Conservation (phyloP, 2,888 invertebrate species). For the Drosophila imparisetae region DNA sequence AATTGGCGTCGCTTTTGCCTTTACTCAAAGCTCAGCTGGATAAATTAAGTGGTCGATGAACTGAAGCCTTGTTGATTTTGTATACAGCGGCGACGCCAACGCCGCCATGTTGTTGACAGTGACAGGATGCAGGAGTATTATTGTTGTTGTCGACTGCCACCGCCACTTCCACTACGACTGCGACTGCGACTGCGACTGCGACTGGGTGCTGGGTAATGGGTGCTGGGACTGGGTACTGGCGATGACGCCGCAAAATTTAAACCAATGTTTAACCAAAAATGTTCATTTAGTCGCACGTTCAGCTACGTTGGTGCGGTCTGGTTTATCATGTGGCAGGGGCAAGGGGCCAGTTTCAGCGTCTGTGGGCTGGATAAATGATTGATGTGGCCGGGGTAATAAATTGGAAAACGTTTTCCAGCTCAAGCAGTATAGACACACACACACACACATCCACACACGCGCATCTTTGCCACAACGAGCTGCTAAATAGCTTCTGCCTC, state of each 20-base stretch:
- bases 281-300: constrained; percentile 80
- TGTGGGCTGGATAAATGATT: constrained; percentile 71
- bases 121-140: constrained; percentile 52
- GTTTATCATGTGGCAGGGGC: background rate
- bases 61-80: constrained; percentile 83
- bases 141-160: constrained; percentile 9
- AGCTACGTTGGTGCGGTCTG: constrained; percentile 25
- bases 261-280: constrained; percentile 82
- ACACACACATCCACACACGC: constrained; percentile 14
- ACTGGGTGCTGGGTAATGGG: background rate
- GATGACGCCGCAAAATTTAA: constrained; percentile 81
- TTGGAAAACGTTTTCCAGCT: constrained; percentile 80
- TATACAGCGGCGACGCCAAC: constrained; percentile 55
- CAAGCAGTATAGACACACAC: constrained; percentile 35
- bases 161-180: background rate
- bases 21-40: constrained; percentile 81
- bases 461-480: constrained; percentile 32
- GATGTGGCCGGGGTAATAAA: constrained; percentile 80
- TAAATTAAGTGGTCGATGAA: constrained; percentile 84
- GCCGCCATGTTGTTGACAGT: constrained; percentile 73
- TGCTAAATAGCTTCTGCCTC: constrained; percentile 28
- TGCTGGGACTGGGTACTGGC: constrained; percentile 17
- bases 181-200: background rate
- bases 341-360: constrained; percentile 24
- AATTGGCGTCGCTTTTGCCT: constrained; percentile 61